Percentiles rank a stretch among this genome's conserved stretches.
Evolutionary conservation across 2,113 vertebrate genomes (phyloP).

Genomic region (Lutjanus erythropterus): DNA sequence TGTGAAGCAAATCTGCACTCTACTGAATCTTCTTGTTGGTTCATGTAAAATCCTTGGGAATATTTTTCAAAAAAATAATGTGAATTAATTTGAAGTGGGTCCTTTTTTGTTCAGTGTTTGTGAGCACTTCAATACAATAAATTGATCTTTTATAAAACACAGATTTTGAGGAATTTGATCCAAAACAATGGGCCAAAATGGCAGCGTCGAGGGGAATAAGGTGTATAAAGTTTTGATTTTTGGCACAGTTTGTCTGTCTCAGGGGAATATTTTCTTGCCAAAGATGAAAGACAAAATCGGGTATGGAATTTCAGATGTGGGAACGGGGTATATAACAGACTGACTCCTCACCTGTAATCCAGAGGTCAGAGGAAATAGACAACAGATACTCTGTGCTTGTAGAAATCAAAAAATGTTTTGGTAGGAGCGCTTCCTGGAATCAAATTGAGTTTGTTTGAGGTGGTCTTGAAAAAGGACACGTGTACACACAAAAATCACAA

Average conservation of each 20-base stretch:
- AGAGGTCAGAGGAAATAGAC: conserved; percentile 13
- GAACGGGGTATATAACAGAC: neutral
- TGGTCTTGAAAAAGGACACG: too few relatives aligned
- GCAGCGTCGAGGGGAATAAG: conserved; percentile 21
- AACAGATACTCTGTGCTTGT: conserved; percentile 7
- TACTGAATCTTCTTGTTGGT: too few relatives aligned
- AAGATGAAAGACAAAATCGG: conserved; percentile 42
- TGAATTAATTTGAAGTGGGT: neutral
- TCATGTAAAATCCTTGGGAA: neutral
- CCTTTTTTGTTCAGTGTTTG: neutral
- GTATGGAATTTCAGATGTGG: neutral
- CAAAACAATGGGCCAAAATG: conserved; percentile 29
- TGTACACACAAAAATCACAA: too few relatives aligned
- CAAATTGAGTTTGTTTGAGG: too few relatives aligned
- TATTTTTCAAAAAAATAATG: neutral
- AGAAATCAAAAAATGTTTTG: too few relatives aligned
- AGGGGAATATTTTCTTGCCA: neutral
- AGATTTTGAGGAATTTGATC: conserved; percentile 40
- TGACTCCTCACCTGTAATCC: conserved; percentile 18
- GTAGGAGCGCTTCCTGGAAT: too few relatives aligned
- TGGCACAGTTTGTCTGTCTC: conserved; percentile 29
- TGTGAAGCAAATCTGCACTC: too few relatives aligned
- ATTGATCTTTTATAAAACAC: neutral
- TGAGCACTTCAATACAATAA: neutral
- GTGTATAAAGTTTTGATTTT: conserved; percentile 43